Percentiles rank a stretch among this genome's conserved stretches.
phyloP scores from a whole-genome alignment of 2,888 invertebrate genomes.

The Latrodectus elegans region DNA sequence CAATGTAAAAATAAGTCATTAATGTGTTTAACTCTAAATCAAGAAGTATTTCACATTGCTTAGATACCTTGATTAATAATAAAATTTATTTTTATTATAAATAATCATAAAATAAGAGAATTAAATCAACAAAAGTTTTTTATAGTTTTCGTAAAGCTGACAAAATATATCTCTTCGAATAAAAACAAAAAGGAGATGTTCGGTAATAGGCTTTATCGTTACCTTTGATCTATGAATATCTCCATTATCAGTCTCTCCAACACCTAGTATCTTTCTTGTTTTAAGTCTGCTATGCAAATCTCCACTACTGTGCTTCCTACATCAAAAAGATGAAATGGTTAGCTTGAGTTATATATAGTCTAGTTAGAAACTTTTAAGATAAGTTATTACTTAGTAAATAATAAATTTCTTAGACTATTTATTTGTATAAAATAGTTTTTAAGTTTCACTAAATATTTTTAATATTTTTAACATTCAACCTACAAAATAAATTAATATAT shows the following conservation, averaged over 20 bases:
- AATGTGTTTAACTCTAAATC: neutral
- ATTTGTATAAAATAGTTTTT: too few relatives aligned
- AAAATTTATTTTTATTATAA: neutral
- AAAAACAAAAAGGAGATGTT: neutral
- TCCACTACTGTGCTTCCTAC: constrained; percentile 78
- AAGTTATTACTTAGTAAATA: too few relatives aligned
- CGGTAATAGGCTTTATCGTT: constrained; percentile 18
- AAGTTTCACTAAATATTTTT: too few relatives aligned
- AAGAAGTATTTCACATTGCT: neutral
- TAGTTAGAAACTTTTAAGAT: too few relatives aligned
- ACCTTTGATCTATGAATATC: constrained; percentile 79
- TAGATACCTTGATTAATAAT: neutral
- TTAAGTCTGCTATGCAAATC: constrained; percentile 78
- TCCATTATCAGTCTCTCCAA: constrained; percentile 78
- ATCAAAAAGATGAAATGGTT: neutral
- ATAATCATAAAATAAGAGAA: neutral
- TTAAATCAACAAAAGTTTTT: neutral
- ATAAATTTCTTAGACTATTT: too few relatives aligned
- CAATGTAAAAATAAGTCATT: too few relatives aligned
- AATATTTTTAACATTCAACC: too few relatives aligned
- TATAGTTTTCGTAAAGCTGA: neutral
- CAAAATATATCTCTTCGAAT: neutral
- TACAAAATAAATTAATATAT: too few relatives aligned
- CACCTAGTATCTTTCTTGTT: constrained; percentile 78
- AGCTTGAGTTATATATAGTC: too few relatives aligned